Conservation (phyloP, 2,888 invertebrate genomes). For the Taenaris catops region DNA sequence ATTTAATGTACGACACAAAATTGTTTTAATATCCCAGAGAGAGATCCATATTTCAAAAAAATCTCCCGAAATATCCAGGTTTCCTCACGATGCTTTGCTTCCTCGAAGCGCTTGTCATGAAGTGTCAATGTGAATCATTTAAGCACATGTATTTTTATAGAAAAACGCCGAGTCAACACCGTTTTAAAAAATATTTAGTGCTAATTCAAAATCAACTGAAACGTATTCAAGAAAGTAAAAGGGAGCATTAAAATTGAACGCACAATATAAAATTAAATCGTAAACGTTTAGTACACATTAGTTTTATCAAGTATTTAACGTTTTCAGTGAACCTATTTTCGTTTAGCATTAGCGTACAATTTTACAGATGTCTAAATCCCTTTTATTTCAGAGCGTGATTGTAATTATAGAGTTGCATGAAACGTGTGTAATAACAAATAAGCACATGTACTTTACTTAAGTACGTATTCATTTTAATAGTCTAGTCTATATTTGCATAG, state of each 20-base stretch:
- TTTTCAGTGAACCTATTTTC: neutral
- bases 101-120: no score
- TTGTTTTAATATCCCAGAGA: no score
- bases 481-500: slow-evolving; percentile 6
- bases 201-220: slow-evolving; percentile 3
- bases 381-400: slow-evolving; percentile 6
- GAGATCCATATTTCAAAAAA: no score
- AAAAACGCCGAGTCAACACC: no score
- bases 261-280: slow-evolving; percentile 1
- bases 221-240: neutral
- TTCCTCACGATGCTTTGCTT: no score
- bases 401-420: slow-evolving; percentile 5
- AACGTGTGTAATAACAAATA: slow-evolving; percentile 12
- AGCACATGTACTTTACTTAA: slow-evolving; percentile 4
- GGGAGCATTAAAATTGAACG: slow-evolving; percentile 2
- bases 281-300: slow-evolving; percentile 12
- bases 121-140: no score
- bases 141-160: no score
- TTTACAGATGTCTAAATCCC: slow-evolving; percentile 11
- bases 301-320: slow-evolving; percentile 14
- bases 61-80: no score
- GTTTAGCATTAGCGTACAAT: slow-evolving; percentile 9
- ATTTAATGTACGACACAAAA: no score
- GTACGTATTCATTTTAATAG: slow-evolving; percentile 1
- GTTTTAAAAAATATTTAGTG: neutral